These are phyloP conservation scores for Oikopleura albicans DNA, from an alignment of 23 tunicate species.

Conservation along the genomic window DNA sequence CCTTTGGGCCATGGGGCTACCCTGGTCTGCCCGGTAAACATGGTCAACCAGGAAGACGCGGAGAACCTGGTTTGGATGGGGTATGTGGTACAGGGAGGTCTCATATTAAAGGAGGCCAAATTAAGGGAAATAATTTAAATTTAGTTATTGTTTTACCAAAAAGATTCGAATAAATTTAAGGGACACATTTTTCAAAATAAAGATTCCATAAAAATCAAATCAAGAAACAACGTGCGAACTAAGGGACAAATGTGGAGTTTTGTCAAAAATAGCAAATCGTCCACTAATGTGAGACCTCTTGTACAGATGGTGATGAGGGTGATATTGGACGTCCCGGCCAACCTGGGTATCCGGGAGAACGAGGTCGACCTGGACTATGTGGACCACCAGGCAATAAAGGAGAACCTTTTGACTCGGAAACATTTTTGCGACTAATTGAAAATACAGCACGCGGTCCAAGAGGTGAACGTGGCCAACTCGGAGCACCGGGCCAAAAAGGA, in stretches of 20 bases:
- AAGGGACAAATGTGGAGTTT: too few species aligned
- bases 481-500: neutral
- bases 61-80: neutral
- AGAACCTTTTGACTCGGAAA: constrained; percentile 1
- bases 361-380: neutral
- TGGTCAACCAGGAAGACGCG: neutral
- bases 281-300: too few species aligned
- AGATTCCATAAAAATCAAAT: too few species aligned
- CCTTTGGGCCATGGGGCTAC: neutral
- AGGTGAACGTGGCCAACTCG: neutral
- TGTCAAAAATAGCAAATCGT: too few species aligned
- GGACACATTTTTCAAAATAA: too few species aligned
- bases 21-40: neutral
- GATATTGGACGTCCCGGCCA: neutral
- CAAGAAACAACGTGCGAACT: too few species aligned
- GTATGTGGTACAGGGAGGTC: neutral
- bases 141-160: too few species aligned
- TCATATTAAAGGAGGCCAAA: too few species aligned
- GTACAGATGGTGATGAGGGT: too few species aligned
- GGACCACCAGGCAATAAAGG: neutral
- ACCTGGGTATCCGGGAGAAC: neutral
- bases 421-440: neutral
- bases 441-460: neutral
- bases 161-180: too few species aligned
- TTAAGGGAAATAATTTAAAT: too few species aligned